Base-by-base conservation (phyloP, 1,140 invertebrate genomes). In the Hydropsyche tenuis region DNA sequence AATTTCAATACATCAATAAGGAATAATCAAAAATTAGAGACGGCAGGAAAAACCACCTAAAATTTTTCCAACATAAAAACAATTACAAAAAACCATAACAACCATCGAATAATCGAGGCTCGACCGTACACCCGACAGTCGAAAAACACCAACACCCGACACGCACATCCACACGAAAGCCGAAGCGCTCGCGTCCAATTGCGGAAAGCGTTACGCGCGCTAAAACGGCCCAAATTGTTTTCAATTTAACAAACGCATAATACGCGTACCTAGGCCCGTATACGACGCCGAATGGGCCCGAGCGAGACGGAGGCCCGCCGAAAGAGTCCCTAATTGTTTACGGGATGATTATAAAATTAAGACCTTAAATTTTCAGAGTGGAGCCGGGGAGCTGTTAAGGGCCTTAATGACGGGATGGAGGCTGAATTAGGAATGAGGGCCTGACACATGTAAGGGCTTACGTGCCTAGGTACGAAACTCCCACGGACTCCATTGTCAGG, bases 321-420 rank as follows among this genome's bases (percentile, higher is more conserved):
- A 70, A 73, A 73, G 75, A 73, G 68, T 73, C 63, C 27, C 68
- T 76, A 76, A 76, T 76, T 76, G 75, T 76, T 76, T 73, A 76
- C 69, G 70, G 72, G 72, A 77, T 77, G 70, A 77, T 77, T 77
- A 74, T 74, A 77, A 77, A 77, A 77, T 77, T 74, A 69, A 74
- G 75, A 74, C 51, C 63, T 72, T 73, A 74, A 76, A 72, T 77
- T 74, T 72, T 63, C 69, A 77, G 56, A 37, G 56, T 42, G 37
- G 43, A 69, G 43, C n/a, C 23, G 43, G 65, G 63, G 63, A 65
- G 43, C 43, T 30, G 25, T 69, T 30, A 51, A 27, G 48, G 63
- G 69, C 64, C 63, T 63, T 77, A 74, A 72, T 63, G 73, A 74
- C 72, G 60, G 73, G 23, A 37, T 37, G 42, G 66, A 69, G 22